phyloP scores from a whole-genome alignment of 2,797 vertebrate species.

The Sebastes kiyomatsui region DNA sequence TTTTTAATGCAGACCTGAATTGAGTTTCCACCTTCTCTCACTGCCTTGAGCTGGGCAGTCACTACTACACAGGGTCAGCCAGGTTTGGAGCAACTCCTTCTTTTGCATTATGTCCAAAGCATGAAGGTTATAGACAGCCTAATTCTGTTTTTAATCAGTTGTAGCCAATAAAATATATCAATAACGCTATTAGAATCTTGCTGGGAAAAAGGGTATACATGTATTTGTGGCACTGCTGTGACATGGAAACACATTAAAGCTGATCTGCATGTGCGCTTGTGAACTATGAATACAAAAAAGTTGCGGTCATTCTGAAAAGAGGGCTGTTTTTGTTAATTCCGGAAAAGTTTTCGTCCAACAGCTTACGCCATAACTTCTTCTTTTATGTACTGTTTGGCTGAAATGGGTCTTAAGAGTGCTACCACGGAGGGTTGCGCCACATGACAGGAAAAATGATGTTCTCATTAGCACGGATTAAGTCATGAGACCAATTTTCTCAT shows the following conservation, averaged over 20 bases:
- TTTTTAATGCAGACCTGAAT: constrained; percentile 63
- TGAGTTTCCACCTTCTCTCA: constrained; percentile 45
- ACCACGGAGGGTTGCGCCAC: constrained; percentile 22
- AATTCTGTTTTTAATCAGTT: constrained; percentile 13
- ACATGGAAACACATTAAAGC: constrained; percentile 20
- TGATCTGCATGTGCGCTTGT: background rate
- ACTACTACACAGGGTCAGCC: background rate
- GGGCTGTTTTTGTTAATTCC: constrained; percentile 11
- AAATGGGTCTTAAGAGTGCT: constrained; percentile 42
- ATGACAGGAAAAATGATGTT: constrained; percentile 55
- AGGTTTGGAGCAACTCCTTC: constrained; percentile 27
- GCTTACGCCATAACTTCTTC: constrained; percentile 1
- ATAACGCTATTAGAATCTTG: constrained; percentile 5
- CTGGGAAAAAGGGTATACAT: background rate
- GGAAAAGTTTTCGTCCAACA: constrained; percentile 16
- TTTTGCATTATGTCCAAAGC: background rate
- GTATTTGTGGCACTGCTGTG: background rate
- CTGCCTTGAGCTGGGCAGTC: constrained; percentile 25
- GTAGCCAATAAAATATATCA: background rate
- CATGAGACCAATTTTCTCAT: constrained; percentile 61
- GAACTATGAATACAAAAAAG: constrained; percentile 4
- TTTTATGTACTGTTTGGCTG: constrained; percentile 44
- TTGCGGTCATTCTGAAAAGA: constrained; percentile 14
- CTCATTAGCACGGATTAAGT: constrained; percentile 67
- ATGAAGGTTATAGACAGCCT: background rate